Base-by-base conservation (phyloP, 1,140 invertebrate species). In the Andrena cerasifolii region DNA sequence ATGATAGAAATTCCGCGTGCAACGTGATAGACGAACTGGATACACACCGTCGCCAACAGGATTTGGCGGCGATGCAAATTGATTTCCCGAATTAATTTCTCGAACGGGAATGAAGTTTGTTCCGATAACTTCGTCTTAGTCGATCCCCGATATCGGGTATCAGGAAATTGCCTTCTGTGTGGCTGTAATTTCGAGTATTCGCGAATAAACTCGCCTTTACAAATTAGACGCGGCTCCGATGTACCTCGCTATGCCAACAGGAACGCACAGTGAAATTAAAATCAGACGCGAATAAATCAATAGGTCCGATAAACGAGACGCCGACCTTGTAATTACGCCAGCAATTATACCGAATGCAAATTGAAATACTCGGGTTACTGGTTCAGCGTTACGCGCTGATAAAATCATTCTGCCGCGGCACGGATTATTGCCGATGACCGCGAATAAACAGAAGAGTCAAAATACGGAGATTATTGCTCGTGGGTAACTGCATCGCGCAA, bases 51-150 rank as follows among this genome's bases (percentile, higher is more conserved):
- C 53, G 47, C 66, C 72, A 56, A 63, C 49, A 51, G 63, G 56
- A 76, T 79, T 79, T 72, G 58, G 43, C 70, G 83, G 61, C 62
- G 61, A 78, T 63, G 56, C 72, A 80, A 86, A 86, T 87, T 80
- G 85, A 59, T 80, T 83, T 77, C 58, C 56, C 31, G 73, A 84
- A 85, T 87, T 85, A 85, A 82, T 87, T 80, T 76, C 74, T 43
- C 16, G 33, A 16, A 43, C 24, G 26, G 45, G 59, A 66, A 73
- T 73, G 70, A 75, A 79, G 65, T 84, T 67, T 40, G 53, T 82
- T 43, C 3, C 59, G 70, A 79, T 79, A 61, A 62, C 61, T n/a
- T 14, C 26, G 43, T 36, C 78, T 78, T 59, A 56, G 47, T 70
- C 53, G 53, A 1, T 16, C 14, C 16, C 54, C 33, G 45, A 56